These are phyloP conservation scores for Aplodontia rufa DNA, from an alignment of 2,113 vertebrate genomes.

Conservation along the genomic window DNA sequence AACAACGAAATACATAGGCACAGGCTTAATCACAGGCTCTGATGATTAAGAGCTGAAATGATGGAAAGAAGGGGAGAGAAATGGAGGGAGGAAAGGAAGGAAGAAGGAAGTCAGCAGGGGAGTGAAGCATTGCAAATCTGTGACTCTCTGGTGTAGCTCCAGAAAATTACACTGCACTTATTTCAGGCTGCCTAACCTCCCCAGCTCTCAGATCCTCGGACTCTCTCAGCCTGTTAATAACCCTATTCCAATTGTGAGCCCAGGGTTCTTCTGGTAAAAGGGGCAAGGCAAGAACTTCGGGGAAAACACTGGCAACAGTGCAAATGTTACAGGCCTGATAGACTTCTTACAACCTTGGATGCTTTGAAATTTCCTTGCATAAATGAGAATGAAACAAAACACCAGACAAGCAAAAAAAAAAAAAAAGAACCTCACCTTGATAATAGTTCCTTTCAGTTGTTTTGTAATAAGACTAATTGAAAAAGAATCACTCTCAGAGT, in stretches of 20 bases:
- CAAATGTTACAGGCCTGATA: neutral
- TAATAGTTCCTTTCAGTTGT: neutral
- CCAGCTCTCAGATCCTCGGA: neutral
- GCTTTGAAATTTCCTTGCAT: neutral
- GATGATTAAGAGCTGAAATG: slow-evolving; percentile 14
- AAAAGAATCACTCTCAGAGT: neutral
- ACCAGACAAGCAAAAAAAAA: neutral
- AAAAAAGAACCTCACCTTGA: neutral
- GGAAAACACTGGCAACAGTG: neutral
- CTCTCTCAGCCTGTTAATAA: neutral
- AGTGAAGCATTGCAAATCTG: neutral
- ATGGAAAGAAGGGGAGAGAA: neutral
- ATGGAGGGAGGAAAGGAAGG: neutral
- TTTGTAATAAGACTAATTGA: neutral
- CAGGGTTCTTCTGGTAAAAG: neutral
- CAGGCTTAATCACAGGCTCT: neutral
- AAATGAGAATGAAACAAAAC: neutral
- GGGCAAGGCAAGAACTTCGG: neutral
- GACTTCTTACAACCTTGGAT: neutral
- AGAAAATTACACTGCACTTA: neutral
- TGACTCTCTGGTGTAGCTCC: neutral
- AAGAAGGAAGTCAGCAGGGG: neutral
- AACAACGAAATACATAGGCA: slow-evolving; percentile 19
- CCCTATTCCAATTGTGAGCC: neutral
- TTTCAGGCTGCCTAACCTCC: neutral